Evolutionary conservation across 2,113 vertebrate genomes (phyloP), one percentile per base, ranked within the genome.

Genomic region (Odontesthes bonariensis): DNA sequence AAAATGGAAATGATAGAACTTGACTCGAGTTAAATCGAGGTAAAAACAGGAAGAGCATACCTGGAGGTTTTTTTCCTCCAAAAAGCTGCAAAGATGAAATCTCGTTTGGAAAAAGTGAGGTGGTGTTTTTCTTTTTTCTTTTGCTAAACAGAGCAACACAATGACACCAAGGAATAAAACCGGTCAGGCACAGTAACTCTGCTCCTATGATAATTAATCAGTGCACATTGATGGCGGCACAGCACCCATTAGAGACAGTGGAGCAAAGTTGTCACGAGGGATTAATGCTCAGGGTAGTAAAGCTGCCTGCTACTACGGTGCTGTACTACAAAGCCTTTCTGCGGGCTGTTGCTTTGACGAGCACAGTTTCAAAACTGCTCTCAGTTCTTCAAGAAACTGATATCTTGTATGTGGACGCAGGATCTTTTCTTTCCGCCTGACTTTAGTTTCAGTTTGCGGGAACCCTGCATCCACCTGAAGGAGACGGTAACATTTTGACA

Each of bases 1-100:
- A 49, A 84, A 74, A 80, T 58, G 71, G 68, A 76, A 69, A 27
- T 27, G 27, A 1, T 27, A 27, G 64, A 31, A 35, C 56, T 69
- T 55, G 72, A 73, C 14, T 40, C 51, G 55, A 14, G 69, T 60
- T 85, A 85, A 83, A 85, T 40, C 51, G 55, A 14, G 69, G 64
- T 85, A 85, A 83, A 85, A 91, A 87, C 76, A 85, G 76, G 27
- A 11, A 70, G 49, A 6, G 35, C 7, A 33, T 20, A 55, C 55
- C 68, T 72, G 68, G 22, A 64, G 53, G 12, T 40, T 77, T 58
- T 63, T 51, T 10, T 22, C 8, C 19, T 46, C 46, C 70, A 51
- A 32, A 73, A 76, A 66, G 58, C 61, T 20, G 3, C 46, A 52
- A 47, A 83, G 57, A 35, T 2, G 3, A 70, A 65, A 44, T 71